Evolutionary conservation across 2,888 invertebrate species (phyloP).

Genomic region (Epirrita christyi): DNA sequence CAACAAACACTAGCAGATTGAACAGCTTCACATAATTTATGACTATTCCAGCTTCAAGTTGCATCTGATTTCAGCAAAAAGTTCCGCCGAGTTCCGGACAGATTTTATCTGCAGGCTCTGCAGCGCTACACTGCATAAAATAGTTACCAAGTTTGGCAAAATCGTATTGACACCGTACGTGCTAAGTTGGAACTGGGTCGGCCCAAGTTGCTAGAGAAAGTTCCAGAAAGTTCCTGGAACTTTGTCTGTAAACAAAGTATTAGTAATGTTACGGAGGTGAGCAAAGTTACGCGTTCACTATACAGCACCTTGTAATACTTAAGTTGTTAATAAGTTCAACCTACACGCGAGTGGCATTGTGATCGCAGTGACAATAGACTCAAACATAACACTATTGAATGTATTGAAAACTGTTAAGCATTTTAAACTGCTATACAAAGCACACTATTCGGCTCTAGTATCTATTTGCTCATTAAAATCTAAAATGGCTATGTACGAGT

Average conservation of each 20-base stretch:
- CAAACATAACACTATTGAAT: too few species aligned
- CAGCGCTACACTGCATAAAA: constrained; percentile 48
- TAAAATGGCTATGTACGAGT: too few species aligned
- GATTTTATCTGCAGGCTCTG: constrained; percentile 38
- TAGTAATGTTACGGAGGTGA: constrained; percentile 18
- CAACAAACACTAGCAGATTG: constrained; percentile 10
- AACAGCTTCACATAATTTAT: constrained; percentile 18
- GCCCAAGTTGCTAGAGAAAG: constrained; percentile 36
- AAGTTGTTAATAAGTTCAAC: not conserved
- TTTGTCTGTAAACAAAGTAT: constrained; percentile 25
- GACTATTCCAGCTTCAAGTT: constrained; percentile 12
- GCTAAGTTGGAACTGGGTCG: constrained; percentile 32
- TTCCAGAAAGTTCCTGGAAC: constrained; percentile 12
- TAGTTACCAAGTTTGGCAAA: constrained; percentile 51
- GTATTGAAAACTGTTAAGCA: too few species aligned
- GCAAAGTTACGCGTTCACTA: constrained; percentile 22
- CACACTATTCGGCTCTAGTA: too few species aligned
- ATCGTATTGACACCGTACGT: constrained; percentile 56
- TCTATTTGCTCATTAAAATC: too few species aligned
- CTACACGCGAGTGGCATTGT: too few species aligned
- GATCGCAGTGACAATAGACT: too few species aligned
- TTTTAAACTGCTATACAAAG: too few species aligned
- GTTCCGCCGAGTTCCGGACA: constrained; percentile 28
- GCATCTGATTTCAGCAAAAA: constrained; percentile 26
- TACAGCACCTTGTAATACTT: constrained; percentile 23